Evolutionary conservation across 2,113 vertebrate species (phyloP).

Genomic region (Beaufortia kweichowensis): DNA sequence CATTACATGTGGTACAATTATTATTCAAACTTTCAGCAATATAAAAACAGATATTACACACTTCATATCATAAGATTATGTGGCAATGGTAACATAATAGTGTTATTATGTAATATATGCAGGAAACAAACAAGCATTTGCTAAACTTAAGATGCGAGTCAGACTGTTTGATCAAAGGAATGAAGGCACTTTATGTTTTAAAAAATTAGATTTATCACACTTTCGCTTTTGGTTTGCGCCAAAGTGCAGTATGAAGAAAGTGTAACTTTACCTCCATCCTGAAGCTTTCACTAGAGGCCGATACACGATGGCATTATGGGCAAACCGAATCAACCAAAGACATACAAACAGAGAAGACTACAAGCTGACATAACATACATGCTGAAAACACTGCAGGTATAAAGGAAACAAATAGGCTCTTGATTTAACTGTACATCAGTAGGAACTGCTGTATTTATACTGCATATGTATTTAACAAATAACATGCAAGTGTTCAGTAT

Average conservation of each 20-base stretch:
- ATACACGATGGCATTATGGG: not conserved
- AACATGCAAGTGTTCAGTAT: not conserved
- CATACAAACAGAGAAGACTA: not conserved
- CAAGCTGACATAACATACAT: not conserved
- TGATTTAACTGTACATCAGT: constrained; percentile 60
- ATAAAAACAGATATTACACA: constrained; percentile 7
- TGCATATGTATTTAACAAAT: not conserved
- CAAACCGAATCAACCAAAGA: constrained; percentile 15
- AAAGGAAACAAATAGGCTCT: not conserved
- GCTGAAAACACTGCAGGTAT: constrained; percentile 53
- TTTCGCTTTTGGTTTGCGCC: not conserved
- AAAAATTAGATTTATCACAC: not conserved
- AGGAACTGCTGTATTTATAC: not conserved
- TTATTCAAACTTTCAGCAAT: not conserved
- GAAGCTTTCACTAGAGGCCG: not conserved
- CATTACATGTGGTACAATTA: not conserved
- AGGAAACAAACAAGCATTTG: not conserved
- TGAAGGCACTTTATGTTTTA: constrained; percentile 16
- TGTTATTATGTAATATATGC: no score
- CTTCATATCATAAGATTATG: not conserved
- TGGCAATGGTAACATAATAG: not conserved
- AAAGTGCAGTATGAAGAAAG: not conserved
- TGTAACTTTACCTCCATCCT: constrained; percentile 13
- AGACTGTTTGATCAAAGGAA: not conserved
- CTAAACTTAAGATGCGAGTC: not conserved